Base-by-base conservation (phyloP, 2,797 vertebrate species). In the Sebastiscus albofasciatus region DNA sequence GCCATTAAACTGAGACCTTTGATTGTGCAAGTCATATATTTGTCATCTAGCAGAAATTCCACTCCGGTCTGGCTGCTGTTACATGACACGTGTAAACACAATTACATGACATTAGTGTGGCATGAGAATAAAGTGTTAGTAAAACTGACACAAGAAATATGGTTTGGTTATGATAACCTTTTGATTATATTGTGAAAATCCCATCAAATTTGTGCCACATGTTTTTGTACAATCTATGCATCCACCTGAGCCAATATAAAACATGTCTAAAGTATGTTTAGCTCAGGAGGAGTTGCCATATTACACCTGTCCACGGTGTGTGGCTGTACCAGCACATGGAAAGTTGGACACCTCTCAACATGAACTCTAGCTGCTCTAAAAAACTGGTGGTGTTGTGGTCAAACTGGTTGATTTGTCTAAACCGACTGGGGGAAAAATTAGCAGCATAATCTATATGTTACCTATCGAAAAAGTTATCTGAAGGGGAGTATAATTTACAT, bases 401-500 rank as follows among this genome's bases (percentile, higher is more conserved):
- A 42, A 83, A 55, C 66, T 12, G 20, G 22, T 39, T 61, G 75
- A 89, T 88, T 81, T 86, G 80, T 77, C 84, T 86, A 86, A 83
- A 83, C 77, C 26, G 56, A 69, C 62, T 67, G 61, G 81, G 67
- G 56, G 14, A 82, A 76, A 78, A 87, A 74, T 77, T 49, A 66
- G 79, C 68, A 33, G 26, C 66, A 56, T 31, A 18, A 81, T 72
- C 56, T 72, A 73, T 75, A 77, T 79, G 62, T 55, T 8, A 49
- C 46, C 16, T 20, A 75, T 56, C 13, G 22, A 79, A 91, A 93
- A 93, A 93, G 91, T 94, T 94, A 87, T 83, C 85, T 11, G 39
- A 60, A 79, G 73, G 22, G 42, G 79, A 82, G 87, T 93, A 24
- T 85, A 39, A 92, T 93, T 90, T 94, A 94, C 89, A 92, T 91